Base-by-base conservation (phyloP, 2,888 invertebrate species). In the Dromius quadrimaculatus region DNA sequence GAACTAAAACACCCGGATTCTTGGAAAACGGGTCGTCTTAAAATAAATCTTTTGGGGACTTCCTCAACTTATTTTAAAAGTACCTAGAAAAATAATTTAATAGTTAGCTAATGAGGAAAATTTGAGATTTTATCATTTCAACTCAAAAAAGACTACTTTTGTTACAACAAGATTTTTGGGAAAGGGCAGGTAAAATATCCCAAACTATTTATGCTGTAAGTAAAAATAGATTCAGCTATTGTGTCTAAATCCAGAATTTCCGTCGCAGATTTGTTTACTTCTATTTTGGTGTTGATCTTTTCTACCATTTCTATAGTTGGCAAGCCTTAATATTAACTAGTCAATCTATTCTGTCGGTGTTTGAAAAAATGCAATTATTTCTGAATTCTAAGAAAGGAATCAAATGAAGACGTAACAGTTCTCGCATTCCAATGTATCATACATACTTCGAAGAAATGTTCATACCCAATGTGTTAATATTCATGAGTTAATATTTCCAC, bases 21-120 rank as follows among this genome's bases (percentile, higher is more conserved):
- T 13, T 22, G 13, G 62, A 45, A 63, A 62, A 43, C 15, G 28
- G 63, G 63, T 23, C 63, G 23, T 5, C 59, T 36, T 59, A 59
- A 59, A 59, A 59, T 59, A 59, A n/a, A 19, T 20, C 19, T 5
- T 5, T 34, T 59, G 23, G 15, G 28, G 23, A 54, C 50, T 54
- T 54, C 50, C 50, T 54, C 17, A 23, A 28, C 9, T 54, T 54
- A 54, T 54, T 54, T 54, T 54, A 28, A 54, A 54, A 28, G 15
- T 54, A 50, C 50, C 13, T 15, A 13, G 32, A 54, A 54, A 3
- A 28, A 54, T 54, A 8, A 54, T 54, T 54, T 32, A 54, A 54
- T 54, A 28, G 50, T 8, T 4, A 23, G 11, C 20, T 47, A 28
- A 54, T 32, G 50, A 54, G 50, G 28, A 54, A 54, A 54, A 28